Percentiles rank a stretch among this genome's conserved stretches.
phyloP scores from a whole-genome alignment of 1,140 invertebrate genomes.

The Caenorhabditis brenneri region DNA sequence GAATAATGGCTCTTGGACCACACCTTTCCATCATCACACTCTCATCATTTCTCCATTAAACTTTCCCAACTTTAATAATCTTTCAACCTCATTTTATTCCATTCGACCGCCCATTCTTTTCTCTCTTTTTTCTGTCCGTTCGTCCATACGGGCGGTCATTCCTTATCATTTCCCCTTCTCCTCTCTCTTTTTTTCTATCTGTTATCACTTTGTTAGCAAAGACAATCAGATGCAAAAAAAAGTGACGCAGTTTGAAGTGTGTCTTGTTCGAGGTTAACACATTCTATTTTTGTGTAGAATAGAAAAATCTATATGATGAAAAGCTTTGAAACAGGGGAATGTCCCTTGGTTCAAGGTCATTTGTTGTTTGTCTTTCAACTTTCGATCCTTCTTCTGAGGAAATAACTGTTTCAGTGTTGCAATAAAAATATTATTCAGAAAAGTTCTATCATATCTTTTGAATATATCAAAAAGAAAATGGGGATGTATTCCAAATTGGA shows the following conservation, averaged over 20 bases:
- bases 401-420: too few species aligned
- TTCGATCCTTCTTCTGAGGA: too few species aligned
- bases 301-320: not conserved
- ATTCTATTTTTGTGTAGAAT: not conserved
- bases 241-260: not conserved
- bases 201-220: slow-evolving; percentile 19
- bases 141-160: not conserved
- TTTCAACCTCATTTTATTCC: not conserved
- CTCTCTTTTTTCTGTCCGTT: not conserved
- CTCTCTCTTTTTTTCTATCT: not conserved
- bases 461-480: too few species aligned
- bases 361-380: too few species aligned
- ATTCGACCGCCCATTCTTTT: not conserved
- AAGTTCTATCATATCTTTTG: too few species aligned
- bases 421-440: too few species aligned
- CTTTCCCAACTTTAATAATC: not conserved
- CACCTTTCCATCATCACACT: not conserved
- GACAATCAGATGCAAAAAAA: slow-evolving; percentile 9
- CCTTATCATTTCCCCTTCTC: not conserved
- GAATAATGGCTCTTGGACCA: too few species aligned
- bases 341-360: not conserved
- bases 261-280: slow-evolving; percentile 30
- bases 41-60: not conserved
- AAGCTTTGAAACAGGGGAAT: not conserved
- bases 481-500: too few species aligned